A percentile compares a stretch with the other conserved stretches of the same genome.
These are phyloP conservation scores for Plotosus lineatus DNA, from an alignment of 2,113 vertebrate genomes.

Conservation along the genomic window DNA sequence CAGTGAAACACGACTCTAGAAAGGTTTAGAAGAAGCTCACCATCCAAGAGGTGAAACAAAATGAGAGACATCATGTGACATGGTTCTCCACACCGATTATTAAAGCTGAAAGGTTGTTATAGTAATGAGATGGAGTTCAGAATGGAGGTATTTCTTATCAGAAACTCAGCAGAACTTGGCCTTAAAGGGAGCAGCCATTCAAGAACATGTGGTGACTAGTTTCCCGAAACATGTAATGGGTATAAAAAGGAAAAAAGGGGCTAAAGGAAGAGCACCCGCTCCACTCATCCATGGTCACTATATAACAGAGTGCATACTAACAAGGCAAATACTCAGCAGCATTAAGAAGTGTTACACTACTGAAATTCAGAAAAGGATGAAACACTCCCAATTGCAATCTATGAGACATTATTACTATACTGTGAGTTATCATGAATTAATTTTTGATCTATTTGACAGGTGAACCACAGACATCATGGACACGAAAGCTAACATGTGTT, in stretches of 20 bases:
- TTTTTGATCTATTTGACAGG: constrained; percentile 9
- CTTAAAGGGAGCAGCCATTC: not conserved
- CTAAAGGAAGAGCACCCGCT: not conserved
- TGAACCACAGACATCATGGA: not conserved
- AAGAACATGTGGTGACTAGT: not conserved
- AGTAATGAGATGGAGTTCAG: not conserved
- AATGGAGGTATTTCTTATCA: not conserved
- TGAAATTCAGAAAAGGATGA: not conserved
- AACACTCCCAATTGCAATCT: not conserved
- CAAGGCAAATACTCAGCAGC: not conserved
- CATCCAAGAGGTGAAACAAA: constrained; percentile 14
- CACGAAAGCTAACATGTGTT: not conserved
- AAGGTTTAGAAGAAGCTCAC: constrained; percentile 12
- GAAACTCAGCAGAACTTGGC: not conserved
- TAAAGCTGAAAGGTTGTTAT: not conserved
- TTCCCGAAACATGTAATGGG: not conserved
- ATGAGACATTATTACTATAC: not conserved
- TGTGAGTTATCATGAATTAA: not conserved
- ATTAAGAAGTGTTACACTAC: not conserved
- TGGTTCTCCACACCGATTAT: not conserved
- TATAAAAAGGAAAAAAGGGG: not conserved
- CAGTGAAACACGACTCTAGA: constrained; percentile 35
- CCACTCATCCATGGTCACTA: not conserved
- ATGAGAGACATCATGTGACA: constrained; percentile 23
- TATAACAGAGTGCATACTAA: not conserved